Base-by-base conservation (phyloP, 2,888 invertebrate species). In the Coelinius sp. region DNA sequence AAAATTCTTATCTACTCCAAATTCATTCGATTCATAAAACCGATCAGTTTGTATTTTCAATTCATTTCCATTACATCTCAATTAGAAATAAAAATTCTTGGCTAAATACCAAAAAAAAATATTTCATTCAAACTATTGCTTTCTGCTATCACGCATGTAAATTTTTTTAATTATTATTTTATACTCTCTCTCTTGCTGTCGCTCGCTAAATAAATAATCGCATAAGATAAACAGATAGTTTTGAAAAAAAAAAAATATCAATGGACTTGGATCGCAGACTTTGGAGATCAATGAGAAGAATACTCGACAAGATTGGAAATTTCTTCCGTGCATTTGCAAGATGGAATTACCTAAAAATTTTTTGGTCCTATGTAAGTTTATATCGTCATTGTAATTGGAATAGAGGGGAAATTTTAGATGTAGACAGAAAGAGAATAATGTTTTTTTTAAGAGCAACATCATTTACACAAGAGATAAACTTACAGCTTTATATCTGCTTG, bases 301-400 rank as follows among this genome's bases (percentile, higher is more conserved):
- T 82, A 25, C 69, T 79, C 70, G 76, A 69, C 78, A 82, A 77
- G 75, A 73, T 83, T 78, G 76, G 74, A 65, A 75, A 77, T 75
- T 82, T 82, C 70, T 78, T 83, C 80, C 75, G 71, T 65, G 75
- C 70, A 65, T 70, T 85, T 70, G 79, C 64, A 76, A 79, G 72
- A 78, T 79, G 76, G 49, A 75, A 71, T 73, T 81, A 73, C 80
- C 75, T 82, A 76, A 77, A 71, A 77, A 80, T 81, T 76, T 66
- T 84, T 73, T 82, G 77, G 76, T 76, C 78, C 75, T 78, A 78
- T 79, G 86, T 86, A 85, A 86, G 86, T 86, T 79, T 63, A 63
- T 52, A 71, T 35, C 62, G 24, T 24, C 76, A 75, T 75, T 78
- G 81, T 80, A 83, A 85, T 80, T 74, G 73, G 77, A 35, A 59